Percentiles rank a stretch among this genome's conserved stretches.
These are phyloP conservation scores for Diadegma fenestrale DNA, from an alignment of 2,888 invertebrate species.

Conservation along the genomic window DNA sequence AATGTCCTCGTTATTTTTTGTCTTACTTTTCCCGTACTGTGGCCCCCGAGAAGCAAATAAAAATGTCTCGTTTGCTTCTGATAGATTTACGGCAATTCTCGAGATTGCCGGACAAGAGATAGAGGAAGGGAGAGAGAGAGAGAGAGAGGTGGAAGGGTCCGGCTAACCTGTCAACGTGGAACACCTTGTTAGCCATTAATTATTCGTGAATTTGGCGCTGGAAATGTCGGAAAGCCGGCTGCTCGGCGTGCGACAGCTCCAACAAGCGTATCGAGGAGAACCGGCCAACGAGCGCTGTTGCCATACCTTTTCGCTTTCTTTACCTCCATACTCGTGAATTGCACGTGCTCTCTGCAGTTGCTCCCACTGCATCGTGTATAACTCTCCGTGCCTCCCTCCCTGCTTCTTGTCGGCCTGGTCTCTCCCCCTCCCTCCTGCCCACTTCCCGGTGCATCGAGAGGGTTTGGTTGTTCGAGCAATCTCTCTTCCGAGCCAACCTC, in stretches of 20 bases:
- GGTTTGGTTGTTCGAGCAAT: conserved; percentile 51
- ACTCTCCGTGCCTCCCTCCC: conserved; percentile 38
- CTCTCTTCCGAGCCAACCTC: conserved; percentile 54
- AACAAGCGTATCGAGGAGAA: conserved; percentile 67
- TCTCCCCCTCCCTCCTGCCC: not conserved
- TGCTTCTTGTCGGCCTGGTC: not conserved
- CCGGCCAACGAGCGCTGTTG: conserved; percentile 61
- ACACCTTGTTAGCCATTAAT: conserved; percentile 70
- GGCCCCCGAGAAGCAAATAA: conserved; percentile 58
- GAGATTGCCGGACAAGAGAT: conserved; percentile 58
- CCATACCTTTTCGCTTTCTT: conserved; percentile 66
- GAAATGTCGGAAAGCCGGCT: conserved; percentile 69
- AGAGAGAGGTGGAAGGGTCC: conserved; percentile 29
- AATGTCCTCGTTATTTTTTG: conserved; percentile 23
- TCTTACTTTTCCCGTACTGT: conserved; percentile 5
- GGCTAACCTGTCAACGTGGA: conserved; percentile 66
- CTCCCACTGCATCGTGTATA: conserved; percentile 41
- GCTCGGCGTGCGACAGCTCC: conserved; percentile 67
- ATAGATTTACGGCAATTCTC: conserved; percentile 69
- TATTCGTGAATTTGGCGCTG: conserved; percentile 69
- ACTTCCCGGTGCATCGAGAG: conserved; percentile 48
- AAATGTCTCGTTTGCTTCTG: conserved; percentile 65
- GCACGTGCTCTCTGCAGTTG: conserved; percentile 56
- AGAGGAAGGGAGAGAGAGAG: not conserved
- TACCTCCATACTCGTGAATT: conserved; percentile 35